Base-by-base conservation (phyloP, 2,797 vertebrate species). In the Poecilia picta region DNA sequence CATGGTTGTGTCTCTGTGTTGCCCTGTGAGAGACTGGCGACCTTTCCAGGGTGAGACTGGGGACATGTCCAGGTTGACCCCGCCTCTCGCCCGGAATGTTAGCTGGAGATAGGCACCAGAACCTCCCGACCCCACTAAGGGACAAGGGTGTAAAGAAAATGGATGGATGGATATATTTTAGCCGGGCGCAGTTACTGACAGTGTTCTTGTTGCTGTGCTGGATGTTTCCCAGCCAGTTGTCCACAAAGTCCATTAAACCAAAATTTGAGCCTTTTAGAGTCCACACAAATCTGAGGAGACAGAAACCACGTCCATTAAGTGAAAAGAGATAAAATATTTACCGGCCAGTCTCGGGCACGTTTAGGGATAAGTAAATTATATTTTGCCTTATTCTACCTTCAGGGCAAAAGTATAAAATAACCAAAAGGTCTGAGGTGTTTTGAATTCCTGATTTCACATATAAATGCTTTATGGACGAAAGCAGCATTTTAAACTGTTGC, bases 361-460 rank as follows among this genome's bases (percentile, higher is more conserved):
- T 71, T 45, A 28, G 25, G 36, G 36, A 68, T 41, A 41, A 71
- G 68, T 28, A 45, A 71, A 25, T 71, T 23, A 71, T 20, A 45
- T 45, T 12, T 45, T n/a, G 12, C 2, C 68, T 45, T 25, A 45
- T 70, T 45, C 23, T 45, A 45, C 25, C 25, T 45, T 43, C 68
- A n/a, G 68, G 68, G 41, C 41, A 71, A 45, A 11, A 70, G 25
- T 15, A 71, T n/a, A 16, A 28, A 45, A 71, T 28, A 71, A 28
- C 11, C 68, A 71, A 71, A 71, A n/a, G 39, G 68, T 41, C 68
- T 71, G 13, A 45, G 68, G 68, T 28, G 68, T 71, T 71, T 45
- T 45, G 28, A 71, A 71, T 45, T 71, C 41, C 36, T 68, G 20
- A 23, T 11, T 0, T 68, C 66, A 25, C 12, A 7, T 46, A 4